A percentile compares a stretch with the other conserved stretches of the same genome.
Evolutionary conservation across 2,888 invertebrate genomes (phyloP).

Genomic region (Malthinus seriepunctatus): DNA sequence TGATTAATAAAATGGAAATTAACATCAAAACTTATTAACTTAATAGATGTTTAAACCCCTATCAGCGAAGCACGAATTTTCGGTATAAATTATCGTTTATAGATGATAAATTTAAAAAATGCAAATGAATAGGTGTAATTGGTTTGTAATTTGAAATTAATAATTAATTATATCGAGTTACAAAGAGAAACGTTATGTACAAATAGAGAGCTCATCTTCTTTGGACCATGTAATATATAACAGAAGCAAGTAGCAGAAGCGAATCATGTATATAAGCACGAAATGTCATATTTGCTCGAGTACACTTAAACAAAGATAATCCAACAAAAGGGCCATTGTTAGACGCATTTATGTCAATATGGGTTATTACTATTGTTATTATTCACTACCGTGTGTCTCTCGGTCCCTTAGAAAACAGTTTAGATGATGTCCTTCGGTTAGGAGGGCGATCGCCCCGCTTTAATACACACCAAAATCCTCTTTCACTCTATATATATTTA

Average conservation of each 20-base stretch:
- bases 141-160: too few relatives aligned
- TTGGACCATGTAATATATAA: background rate
- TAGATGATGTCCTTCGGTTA: conserved; percentile 15
- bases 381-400: conserved; percentile 28
- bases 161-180: too few relatives aligned
- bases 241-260: background rate
- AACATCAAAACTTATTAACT: too few relatives aligned
- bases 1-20: too few relatives aligned
- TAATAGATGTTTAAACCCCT: too few relatives aligned
- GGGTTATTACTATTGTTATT: conserved; percentile 32
- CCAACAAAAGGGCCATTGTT: conserved; percentile 31
- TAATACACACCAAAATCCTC: background rate
- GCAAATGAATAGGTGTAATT: too few relatives aligned
- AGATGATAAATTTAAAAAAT: too few relatives aligned
- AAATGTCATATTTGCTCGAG: conserved; percentile 28
- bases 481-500: background rate
- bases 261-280: conserved; percentile 18
- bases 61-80: too few relatives aligned
- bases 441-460: conserved; percentile 3
- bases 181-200: background rate
- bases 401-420: conserved; percentile 27
- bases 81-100: too few relatives aligned
- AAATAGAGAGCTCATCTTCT: background rate
- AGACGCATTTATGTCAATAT: conserved; percentile 30
- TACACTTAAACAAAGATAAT: conserved; percentile 32